Conservation (phyloP, 2,797 vertebrate species). For the Vireo griseus region DNA sequence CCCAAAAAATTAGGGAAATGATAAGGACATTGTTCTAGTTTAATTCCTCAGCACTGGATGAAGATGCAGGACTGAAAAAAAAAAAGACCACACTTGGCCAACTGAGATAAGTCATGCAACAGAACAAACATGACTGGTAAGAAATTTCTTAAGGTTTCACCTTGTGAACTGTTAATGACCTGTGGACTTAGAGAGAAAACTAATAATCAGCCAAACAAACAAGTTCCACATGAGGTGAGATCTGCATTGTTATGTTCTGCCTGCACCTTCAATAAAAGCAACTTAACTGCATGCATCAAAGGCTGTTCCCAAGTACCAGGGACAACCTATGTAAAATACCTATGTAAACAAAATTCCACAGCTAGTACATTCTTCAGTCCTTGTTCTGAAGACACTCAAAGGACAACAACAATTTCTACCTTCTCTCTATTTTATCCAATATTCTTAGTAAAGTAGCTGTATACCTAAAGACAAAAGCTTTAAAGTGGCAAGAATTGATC, state of each 20-base stretch:
- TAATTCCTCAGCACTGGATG: neutral
- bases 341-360: neutral
- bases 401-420: neutral
- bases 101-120: neutral
- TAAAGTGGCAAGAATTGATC: neutral
- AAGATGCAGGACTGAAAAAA: neutral
- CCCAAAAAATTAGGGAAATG: neutral
- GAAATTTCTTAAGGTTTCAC: constrained; percentile 5
- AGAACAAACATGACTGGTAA: neutral
- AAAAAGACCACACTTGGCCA: neutral
- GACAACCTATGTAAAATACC: neutral
- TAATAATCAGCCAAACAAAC: neutral
- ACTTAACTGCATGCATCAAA: neutral
- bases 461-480: neutral
- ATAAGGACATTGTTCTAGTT: neutral
- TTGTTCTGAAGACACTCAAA: neutral
- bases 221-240: neutral
- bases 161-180: neutral
- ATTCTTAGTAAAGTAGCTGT: neutral
- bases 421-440: neutral
- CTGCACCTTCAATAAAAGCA: neutral
- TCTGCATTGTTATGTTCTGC: neutral
- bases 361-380: neutral
- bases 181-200: neutral
- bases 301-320: neutral